These are phyloP conservation scores for Leptinotarsa texana DNA, from an alignment of 1,140 invertebrate genomes.

Conservation along the genomic window DNA sequence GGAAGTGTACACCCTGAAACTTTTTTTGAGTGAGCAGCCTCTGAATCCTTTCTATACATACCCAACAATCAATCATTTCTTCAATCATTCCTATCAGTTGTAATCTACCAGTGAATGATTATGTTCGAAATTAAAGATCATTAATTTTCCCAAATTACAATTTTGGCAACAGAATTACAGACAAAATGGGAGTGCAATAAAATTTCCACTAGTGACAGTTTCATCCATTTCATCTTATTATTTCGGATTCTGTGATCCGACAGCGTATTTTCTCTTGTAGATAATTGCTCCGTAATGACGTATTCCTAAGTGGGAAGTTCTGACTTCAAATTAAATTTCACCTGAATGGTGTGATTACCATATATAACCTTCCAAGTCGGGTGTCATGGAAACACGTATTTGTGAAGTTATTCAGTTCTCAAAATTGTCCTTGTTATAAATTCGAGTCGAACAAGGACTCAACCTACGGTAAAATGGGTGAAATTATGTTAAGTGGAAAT, in stretches of 20 bases:
- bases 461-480: no score
- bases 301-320: constrained; percentile 1
- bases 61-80: background rate
- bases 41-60: no score
- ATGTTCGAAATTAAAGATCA: constrained; percentile 1
- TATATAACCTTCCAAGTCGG: background rate
- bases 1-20: no score
- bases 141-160: constrained; percentile 6
- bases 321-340: background rate
- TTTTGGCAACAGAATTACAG: constrained; percentile 2
- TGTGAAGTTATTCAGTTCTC: background rate
- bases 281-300: background rate
- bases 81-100: background rate
- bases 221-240: background rate
- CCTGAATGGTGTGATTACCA: background rate
- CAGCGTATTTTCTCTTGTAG: background rate
- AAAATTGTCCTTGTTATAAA: no score
- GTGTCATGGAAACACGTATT: background rate
- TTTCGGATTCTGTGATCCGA: background rate
- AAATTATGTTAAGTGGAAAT: no score
- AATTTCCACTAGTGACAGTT: background rate
- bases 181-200: background rate
- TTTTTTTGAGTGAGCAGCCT: no score
- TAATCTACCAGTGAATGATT: background rate
- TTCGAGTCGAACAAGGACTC: no score